Evolutionary conservation across 2,888 invertebrate species (phyloP).

Genomic region (Andrena fulva): DNA sequence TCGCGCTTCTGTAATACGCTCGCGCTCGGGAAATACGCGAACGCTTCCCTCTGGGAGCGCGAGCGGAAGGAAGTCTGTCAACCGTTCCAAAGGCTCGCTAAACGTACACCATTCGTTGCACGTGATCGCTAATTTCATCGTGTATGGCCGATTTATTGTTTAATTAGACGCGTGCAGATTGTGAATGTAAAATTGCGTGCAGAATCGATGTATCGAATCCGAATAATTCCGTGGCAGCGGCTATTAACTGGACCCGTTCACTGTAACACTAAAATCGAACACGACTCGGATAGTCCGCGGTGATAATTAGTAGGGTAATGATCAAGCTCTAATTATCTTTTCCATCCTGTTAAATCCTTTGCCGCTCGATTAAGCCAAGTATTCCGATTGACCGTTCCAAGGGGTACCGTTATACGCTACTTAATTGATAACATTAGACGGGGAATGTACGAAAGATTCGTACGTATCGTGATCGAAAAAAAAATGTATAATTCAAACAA

Average conservation of each 20-base stretch:
- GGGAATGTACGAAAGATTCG: not conserved
- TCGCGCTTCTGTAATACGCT: no score
- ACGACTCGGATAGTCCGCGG: slow-evolving; percentile 19
- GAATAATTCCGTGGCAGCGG: not conserved
- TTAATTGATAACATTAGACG: slow-evolving; percentile 7
- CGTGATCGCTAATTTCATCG: no score
- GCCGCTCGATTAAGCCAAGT: slow-evolving; percentile 58
- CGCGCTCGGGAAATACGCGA: no score
- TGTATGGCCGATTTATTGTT: no score
- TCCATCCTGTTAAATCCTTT: slow-evolving; percentile 50
- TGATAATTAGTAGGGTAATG: slow-evolving; percentile 56
- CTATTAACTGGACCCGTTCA: slow-evolving; percentile 2
- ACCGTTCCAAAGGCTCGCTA: no score
- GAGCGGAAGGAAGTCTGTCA: no score
- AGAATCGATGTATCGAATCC: not conserved
- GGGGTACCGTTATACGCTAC: slow-evolving; percentile 54
- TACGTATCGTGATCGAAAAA: slow-evolving; percentile 15
- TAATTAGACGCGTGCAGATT: no score
- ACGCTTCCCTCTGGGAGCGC: no score
- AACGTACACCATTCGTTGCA: no score
- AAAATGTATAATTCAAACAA: not conserved
- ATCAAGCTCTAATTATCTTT: slow-evolving; percentile 50
- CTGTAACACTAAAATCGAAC: slow-evolving; percentile 1
- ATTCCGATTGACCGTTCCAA: slow-evolving; percentile 36
- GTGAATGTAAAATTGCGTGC: not conserved